Percentiles rank a stretch among this genome's conserved stretches.
Conservation (phyloP, 2,113 vertebrate genomes). For the Peromyscus maniculatus region DNA sequence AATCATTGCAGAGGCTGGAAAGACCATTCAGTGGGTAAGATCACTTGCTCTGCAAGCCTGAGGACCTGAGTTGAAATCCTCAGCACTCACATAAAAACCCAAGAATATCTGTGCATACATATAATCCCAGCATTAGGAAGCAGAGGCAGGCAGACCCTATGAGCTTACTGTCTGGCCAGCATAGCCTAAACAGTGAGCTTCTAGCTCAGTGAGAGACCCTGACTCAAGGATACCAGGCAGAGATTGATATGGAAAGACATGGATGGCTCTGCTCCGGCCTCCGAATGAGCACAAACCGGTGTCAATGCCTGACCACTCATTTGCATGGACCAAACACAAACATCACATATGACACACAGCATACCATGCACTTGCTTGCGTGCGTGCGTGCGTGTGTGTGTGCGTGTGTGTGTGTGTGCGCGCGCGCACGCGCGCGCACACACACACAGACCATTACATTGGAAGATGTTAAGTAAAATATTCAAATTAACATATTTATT, state of each 20-base stretch:
- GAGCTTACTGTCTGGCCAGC: neutral
- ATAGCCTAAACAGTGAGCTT: too few relatives aligned
- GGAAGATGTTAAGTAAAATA: neutral
- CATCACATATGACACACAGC: neutral
- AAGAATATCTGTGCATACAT: neutral
- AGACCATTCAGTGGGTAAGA: neutral
- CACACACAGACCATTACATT: neutral
- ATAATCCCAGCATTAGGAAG: neutral
- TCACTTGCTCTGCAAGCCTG: neutral
- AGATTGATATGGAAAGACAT: neutral
- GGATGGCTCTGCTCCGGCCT: neutral
- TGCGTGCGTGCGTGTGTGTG: too few relatives aligned
- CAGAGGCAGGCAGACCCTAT: neutral
- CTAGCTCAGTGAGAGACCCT: neutral
- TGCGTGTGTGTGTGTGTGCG: too few relatives aligned
- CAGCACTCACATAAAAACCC: neutral
- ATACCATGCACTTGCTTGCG: too few relatives aligned
- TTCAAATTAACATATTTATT: constrained; percentile 32
- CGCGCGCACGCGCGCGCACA: too few relatives aligned
- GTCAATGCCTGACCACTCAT: too few relatives aligned
- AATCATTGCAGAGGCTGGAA: neutral
- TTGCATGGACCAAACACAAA: neutral
- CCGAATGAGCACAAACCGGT: neutral
- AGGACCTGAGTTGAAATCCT: neutral
- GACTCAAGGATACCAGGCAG: neutral